phyloP scores from a whole-genome alignment of 2,888 invertebrate genomes.

The Andrena bicolor region DNA sequence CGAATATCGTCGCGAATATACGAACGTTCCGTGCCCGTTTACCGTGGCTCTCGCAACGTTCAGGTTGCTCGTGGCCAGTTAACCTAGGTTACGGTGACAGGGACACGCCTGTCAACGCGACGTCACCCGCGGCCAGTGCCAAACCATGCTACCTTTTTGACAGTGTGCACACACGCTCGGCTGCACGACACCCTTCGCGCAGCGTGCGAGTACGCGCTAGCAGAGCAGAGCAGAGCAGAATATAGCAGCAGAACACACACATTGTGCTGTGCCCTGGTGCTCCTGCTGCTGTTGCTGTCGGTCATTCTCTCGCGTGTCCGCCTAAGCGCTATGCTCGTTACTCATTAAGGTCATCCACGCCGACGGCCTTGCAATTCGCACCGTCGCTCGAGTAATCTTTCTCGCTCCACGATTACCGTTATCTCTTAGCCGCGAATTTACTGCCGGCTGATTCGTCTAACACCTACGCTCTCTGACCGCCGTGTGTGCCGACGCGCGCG shows the following conservation, averaged over 20 bases:
- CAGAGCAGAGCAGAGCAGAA: slow-evolving; percentile 25
- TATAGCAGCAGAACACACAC: slow-evolving; percentile 43
- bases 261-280: not conserved
- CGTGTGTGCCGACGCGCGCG: slow-evolving; percentile 17
- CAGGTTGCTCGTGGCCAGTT: slow-evolving; percentile 30
- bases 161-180: slow-evolving; percentile 61
- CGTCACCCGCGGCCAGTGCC: slow-evolving; percentile 51
- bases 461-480: slow-evolving; percentile 53
- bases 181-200: slow-evolving; percentile 52
- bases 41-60: slow-evolving; percentile 31
- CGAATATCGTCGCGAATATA: slow-evolving; percentile 54
- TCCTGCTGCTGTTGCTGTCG: slow-evolving; percentile 27
- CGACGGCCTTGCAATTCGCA: slow-evolving; percentile 80
- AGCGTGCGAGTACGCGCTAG: slow-evolving; percentile 48
- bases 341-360: slow-evolving; percentile 81
- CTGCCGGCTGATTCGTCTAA: slow-evolving; percentile 66
- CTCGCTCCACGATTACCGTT: slow-evolving; percentile 69
- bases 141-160: slow-evolving; percentile 69
- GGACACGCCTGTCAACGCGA: slow-evolving; percentile 57
- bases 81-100: slow-evolving; percentile 31
- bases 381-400: slow-evolving; percentile 66
- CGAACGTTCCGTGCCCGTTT: slow-evolving; percentile 45
- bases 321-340: slow-evolving; percentile 75
- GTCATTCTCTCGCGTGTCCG: slow-evolving; percentile 60
- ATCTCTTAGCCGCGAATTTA: slow-evolving; percentile 70